phyloP scores from a whole-genome alignment of 2,888 invertebrate genomes.

The Dynastes maya region DNA sequence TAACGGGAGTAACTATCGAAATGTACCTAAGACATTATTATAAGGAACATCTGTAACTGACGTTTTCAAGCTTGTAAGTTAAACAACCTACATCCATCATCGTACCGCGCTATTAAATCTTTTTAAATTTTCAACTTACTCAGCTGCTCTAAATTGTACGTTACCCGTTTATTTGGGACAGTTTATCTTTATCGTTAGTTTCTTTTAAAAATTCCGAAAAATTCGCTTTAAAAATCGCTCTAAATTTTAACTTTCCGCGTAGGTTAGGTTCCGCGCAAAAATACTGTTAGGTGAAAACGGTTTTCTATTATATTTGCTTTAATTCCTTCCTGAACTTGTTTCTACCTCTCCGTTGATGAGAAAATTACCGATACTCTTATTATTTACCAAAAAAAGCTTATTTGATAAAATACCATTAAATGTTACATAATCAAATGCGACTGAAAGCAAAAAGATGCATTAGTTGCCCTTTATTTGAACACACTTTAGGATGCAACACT shows the following conservation, averaged over 20 bases:
- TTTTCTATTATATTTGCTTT: conserved; percentile 33
- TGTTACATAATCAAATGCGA: conserved; percentile 2
- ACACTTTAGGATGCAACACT: too few relatives aligned
- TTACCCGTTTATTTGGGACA: background rate
- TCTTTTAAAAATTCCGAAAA: conserved; percentile 13
- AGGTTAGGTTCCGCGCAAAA: conserved; percentile 35
- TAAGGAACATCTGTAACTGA: conserved; percentile 59
- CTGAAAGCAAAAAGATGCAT: background rate
- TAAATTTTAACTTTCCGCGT: background rate
- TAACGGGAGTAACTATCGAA: conserved; percentile 60
- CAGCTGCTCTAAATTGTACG: background rate
- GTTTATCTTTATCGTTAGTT: conserved; percentile 4
- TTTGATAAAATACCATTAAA: background rate
- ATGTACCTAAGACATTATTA: conserved; percentile 60
- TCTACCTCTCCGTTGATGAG: background rate
- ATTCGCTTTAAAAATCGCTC: background rate
- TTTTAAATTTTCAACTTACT: conserved; percentile 26
- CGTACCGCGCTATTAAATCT: conserved; percentile 40
- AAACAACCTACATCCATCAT: conserved; percentile 43
- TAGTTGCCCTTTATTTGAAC: too few relatives aligned
- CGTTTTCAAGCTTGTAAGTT: conserved; percentile 55
- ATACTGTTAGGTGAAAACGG: conserved; percentile 38
- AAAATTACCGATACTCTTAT: background rate
- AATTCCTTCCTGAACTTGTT: background rate
- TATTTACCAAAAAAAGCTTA: background rate